phyloP scores from a whole-genome alignment of 2,888 invertebrate species.

The Drosophila rubida region DNA sequence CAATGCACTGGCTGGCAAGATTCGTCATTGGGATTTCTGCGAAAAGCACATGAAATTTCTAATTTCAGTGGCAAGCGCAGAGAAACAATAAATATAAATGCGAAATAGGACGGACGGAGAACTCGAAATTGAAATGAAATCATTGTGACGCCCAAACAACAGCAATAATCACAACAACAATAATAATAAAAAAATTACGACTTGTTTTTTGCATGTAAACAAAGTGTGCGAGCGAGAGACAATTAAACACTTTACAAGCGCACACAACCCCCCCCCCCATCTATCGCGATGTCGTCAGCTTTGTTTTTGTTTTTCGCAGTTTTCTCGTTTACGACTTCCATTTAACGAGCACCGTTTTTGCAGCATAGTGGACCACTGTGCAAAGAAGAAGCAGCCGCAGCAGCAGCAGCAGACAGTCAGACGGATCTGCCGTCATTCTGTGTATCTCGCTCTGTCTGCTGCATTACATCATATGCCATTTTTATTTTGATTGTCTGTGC shows the following conservation, averaged over 20 bases:
- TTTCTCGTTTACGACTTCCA: neutral
- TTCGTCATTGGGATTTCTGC: neutral
- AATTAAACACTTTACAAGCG: constrained; percentile 48
- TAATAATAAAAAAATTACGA: constrained; percentile 1
- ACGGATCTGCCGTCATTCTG: constrained; percentile 13
- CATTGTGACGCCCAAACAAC: constrained; percentile 28
- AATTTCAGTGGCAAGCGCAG: constrained; percentile 22
- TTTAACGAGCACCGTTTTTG: neutral
- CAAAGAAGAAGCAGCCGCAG: neutral
- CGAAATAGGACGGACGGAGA: neutral
- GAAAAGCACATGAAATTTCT: constrained; percentile 24
- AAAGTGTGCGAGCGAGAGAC: constrained; percentile 4
- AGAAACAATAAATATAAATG: constrained; percentile 15
- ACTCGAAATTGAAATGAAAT: constrained; percentile 33
- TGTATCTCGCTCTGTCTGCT: constrained; percentile 21
- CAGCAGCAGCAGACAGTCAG: no score
- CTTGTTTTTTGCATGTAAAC: constrained; percentile 28
- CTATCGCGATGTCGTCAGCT: constrained; percentile 5
- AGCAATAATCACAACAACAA: constrained; percentile 1
- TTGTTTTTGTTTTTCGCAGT: constrained; percentile 1
- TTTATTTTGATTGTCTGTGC: constrained; percentile 39
- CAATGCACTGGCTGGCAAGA: neutral
- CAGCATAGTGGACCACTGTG: constrained; percentile 21
- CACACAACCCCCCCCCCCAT: no score
- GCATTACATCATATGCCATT: constrained; percentile 68